These are phyloP conservation scores for Benitochromis conjunctus DNA, from an alignment of 2,113 vertebrate species.

Conservation along the genomic window DNA sequence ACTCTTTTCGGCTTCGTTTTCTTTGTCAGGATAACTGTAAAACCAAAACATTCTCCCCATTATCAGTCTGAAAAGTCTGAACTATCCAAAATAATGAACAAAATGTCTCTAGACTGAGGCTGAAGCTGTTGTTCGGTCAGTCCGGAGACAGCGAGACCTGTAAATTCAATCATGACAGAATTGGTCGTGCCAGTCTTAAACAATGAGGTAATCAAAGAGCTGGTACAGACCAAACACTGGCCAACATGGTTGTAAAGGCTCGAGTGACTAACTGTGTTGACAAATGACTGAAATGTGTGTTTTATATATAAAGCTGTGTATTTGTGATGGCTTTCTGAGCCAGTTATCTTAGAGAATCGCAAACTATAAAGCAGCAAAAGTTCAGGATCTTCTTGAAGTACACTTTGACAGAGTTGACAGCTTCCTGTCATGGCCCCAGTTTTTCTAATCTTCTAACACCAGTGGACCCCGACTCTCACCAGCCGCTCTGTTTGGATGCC, in stretches of 20 bases:
- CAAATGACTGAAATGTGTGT: not conserved
- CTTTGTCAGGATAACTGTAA: too few relatives aligned
- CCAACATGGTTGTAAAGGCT: not conserved
- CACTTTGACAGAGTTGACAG: not conserved
- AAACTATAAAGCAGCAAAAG: not conserved
- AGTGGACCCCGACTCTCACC: not conserved
- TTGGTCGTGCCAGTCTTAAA: too few relatives aligned
- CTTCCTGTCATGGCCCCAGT: not conserved
- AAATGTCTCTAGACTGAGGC: not conserved
- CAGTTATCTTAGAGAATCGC: not conserved
- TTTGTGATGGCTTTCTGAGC: not conserved
- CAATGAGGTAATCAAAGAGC: not conserved
- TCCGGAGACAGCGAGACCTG: not conserved
- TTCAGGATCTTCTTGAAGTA: not conserved
- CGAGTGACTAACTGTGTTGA: not conserved
- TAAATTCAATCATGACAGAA: not conserved
- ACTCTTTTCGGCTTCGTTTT: not conserved
- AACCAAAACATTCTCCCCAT: not conserved
- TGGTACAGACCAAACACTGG: not conserved
- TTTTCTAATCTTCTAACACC: not conserved
- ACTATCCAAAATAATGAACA: not conserved
- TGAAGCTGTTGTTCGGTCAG: not conserved
- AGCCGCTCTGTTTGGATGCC: not conserved
- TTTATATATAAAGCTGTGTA: not conserved
- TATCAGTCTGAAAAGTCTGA: not conserved